Evolutionary conservation across 2,113 vertebrate genomes (phyloP).

Genomic region (Callipepla californica): DNA sequence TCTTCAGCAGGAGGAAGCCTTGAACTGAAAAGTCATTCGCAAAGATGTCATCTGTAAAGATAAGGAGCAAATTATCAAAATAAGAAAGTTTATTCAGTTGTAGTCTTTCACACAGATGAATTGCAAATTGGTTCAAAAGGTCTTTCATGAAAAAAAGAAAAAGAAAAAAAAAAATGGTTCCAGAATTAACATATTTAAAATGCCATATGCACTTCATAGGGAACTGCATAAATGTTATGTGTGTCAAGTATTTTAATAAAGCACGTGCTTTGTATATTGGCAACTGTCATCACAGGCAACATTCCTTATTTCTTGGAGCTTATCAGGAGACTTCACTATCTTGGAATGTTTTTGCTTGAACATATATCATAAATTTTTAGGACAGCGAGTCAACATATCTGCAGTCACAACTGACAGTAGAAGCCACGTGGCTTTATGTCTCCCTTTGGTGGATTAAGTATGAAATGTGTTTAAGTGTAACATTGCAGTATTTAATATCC

Average conservation of each 20-base stretch:
- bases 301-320: background rate
- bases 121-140: background rate
- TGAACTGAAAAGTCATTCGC: background rate
- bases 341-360: background rate
- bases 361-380: fast-evolving
- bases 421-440: background rate
- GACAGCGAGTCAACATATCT: background rate
- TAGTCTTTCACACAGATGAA: background rate
- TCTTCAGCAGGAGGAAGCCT: background rate
- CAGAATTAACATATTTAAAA: background rate
- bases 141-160: background rate
- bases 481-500: background rate
- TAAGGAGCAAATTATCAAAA: background rate
- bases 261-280: background rate
- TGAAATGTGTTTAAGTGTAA: background rate
- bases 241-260: background rate
- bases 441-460: background rate
- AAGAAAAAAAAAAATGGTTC: background rate
- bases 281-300: background rate
- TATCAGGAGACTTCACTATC: background rate
- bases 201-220: background rate
- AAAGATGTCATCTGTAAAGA: background rate
- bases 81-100: background rate
- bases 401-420: background rate
- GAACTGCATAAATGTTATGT: background rate